phyloP scores from a whole-genome alignment of 2,888 invertebrate genomes.

The Conistra vaccinii region DNA sequence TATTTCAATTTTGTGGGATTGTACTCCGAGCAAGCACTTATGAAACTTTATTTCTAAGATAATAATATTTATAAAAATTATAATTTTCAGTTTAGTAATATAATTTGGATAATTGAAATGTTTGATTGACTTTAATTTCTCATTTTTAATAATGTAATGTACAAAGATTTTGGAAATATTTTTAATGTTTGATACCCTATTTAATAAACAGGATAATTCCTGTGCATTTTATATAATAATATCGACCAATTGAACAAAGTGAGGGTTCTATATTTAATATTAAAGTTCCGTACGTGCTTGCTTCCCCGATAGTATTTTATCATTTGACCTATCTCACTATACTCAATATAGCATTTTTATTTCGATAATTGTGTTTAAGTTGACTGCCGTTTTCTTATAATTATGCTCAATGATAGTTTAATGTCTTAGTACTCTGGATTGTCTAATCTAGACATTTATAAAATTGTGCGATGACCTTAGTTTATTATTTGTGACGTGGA shows the following conservation, averaged over 20 bases:
- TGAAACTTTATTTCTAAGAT: constrained; percentile 56
- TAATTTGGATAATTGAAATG: constrained; percentile 39
- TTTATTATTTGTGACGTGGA: constrained; percentile 74
- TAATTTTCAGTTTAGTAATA: constrained; percentile 31
- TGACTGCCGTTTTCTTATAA: constrained; percentile 88
- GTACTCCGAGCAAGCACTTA: constrained; percentile 65
- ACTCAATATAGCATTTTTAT: constrained; percentile 88
- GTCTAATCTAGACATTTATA: constrained; percentile 77
- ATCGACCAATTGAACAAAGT: constrained; percentile 60
- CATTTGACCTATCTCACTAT: constrained; percentile 82
- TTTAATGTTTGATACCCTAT: constrained; percentile 63
- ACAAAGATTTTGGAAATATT: constrained; percentile 64
- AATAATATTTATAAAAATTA: constrained; percentile 23
- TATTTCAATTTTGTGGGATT: constrained; percentile 65
- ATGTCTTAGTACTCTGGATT: constrained; percentile 74
- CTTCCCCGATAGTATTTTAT: constrained; percentile 71
- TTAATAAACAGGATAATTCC: constrained; percentile 55
- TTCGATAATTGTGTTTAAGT: constrained; percentile 80
- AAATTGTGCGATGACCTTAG: constrained; percentile 82
- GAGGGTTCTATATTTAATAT: constrained; percentile 56
- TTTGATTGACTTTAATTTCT: constrained; percentile 38
- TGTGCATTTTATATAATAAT: constrained; percentile 59
- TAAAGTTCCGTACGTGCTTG: constrained; percentile 67
- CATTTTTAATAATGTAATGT: constrained; percentile 56
- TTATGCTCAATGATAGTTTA: constrained; percentile 89